Base-by-base conservation (phyloP, 2,797 vertebrate genomes). In the Iguana delicatissima region DNA sequence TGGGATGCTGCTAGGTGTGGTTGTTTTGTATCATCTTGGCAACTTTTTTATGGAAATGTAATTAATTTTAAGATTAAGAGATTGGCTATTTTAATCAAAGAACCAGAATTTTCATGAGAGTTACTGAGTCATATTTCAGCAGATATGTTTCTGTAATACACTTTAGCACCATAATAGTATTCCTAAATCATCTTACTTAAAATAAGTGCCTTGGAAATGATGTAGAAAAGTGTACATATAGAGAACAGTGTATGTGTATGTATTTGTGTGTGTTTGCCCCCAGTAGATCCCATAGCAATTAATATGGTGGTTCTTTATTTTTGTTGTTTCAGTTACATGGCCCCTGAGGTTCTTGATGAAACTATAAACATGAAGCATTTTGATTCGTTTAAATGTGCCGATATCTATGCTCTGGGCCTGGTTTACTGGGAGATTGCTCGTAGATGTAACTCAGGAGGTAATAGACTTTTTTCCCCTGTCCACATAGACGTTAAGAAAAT, bases 311-410 rank as follows among this genome's bases (percentile, higher is more conserved):
- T 87, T 84, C 12, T 79, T 86, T 87, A 2, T 69, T 59, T 46
- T 46, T 4, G 42, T 73, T 93, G 73, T 20, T 89, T 18, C 96
- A 99, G 99, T 89, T 99, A 99, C 93, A 99, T 99, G 99, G 99
- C 99, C 86, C 99, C 99, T 24, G 99, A 99, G 93, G 99, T 99
- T 3, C 96, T 99, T 95, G 99, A 99, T n/a, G 99, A 99, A 96
- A 99, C 98, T 77, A 99, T 99, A 96, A 99, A 99, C 96, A 99
- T 99, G 98, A 99, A 99, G 95, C 99, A 99, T 97, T 99, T 99
- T 89, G 99, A 99, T 93, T 99, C 99, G 3, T 99, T 99, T 94
- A 99, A 99, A 94, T 99, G 99, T 94, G 99, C 99, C 0, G 99
- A 99, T 94, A 99, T 99, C 94, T 99, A 99, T 0, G 98, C 99